Evolutionary conservation across 1,140 invertebrate species (phyloP).

Genomic region (Neuroterus valhalla): DNA sequence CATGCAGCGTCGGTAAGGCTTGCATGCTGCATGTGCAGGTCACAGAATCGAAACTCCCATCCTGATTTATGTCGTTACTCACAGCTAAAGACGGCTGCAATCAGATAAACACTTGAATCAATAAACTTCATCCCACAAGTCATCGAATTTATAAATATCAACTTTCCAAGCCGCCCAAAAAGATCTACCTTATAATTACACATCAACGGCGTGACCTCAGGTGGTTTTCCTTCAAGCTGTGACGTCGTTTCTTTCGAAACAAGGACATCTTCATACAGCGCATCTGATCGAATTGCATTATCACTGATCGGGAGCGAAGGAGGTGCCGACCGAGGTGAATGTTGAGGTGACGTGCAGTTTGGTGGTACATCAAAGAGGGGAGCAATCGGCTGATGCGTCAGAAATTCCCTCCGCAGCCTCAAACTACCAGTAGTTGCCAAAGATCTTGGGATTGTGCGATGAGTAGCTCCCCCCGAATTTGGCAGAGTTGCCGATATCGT

Average conservation of each 20-base stretch:
- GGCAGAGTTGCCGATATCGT: slow-evolving; percentile 71
- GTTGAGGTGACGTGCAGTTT: slow-evolving; percentile 53
- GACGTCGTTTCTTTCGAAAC: slow-evolving; percentile 35
- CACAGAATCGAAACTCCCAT: slow-evolving; percentile 72
- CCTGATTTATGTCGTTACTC: slow-evolving; percentile 68
- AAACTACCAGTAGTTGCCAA: slow-evolving; percentile 68
- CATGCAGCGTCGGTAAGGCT: slow-evolving; percentile 71
- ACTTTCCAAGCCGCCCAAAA: not conserved
- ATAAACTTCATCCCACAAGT: too few relatives aligned
- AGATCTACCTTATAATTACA: slow-evolving; percentile 51
- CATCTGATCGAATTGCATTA: slow-evolving; percentile 19
- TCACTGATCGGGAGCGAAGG: slow-evolving; percentile 49
- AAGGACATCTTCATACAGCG: slow-evolving; percentile 46
- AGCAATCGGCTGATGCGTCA: slow-evolving; percentile 58
- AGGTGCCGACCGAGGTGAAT: slow-evolving; percentile 58
- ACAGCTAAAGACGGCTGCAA: slow-evolving; percentile 64
- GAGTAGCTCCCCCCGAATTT: slow-evolving; percentile 62
- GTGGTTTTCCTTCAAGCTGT: not conserved
- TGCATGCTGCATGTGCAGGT: slow-evolving; percentile 72
- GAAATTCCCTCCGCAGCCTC: slow-evolving; percentile 58
- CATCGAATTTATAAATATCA: not conserved
- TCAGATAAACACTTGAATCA: not conserved
- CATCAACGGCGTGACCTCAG: slow-evolving; percentile 45
- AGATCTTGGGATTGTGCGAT: slow-evolving; percentile 75
- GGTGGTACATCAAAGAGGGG: slow-evolving; percentile 57